phyloP scores from a whole-genome alignment of 64 coral and sea anemone genomes.

The Cladopsammia gracilis region DNA sequence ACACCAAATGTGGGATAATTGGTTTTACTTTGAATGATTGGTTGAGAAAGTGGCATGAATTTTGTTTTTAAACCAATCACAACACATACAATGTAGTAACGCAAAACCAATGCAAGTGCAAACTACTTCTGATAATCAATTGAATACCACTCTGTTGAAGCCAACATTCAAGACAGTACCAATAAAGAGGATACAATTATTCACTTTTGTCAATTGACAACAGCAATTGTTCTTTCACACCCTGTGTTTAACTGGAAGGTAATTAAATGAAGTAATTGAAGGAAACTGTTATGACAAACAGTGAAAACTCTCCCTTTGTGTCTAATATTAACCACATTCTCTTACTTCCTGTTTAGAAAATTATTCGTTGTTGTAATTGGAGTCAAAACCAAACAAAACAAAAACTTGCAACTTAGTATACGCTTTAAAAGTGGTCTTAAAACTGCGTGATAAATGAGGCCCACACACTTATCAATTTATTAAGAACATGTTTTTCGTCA shows the following conservation, averaged over 20 bases:
- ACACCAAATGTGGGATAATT: no score
- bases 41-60: no score
- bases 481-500: not conserved
- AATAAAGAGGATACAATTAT: no score
- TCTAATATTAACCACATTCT: not conserved
- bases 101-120: no score
- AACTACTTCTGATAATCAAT: no score
- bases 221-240: not conserved
- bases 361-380: not conserved
- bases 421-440: not conserved
- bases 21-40: no score
- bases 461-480: not conserved
- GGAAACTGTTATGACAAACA: not conserved
- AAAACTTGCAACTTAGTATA: not conserved
- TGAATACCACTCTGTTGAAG: no score
- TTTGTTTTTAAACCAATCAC: no score
- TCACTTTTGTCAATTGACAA: not conserved
- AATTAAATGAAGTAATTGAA: not conserved
- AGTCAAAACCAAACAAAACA: not conserved
- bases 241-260: no score
- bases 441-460: not conserved
- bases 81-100: no score
- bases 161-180: no score
- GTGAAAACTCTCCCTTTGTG: not conserved
- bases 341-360: constrained; percentile 6